Conservation (phyloP, 35 echinoderm and acorn worm genomes). For the Apostichopus japonicus region DNA sequence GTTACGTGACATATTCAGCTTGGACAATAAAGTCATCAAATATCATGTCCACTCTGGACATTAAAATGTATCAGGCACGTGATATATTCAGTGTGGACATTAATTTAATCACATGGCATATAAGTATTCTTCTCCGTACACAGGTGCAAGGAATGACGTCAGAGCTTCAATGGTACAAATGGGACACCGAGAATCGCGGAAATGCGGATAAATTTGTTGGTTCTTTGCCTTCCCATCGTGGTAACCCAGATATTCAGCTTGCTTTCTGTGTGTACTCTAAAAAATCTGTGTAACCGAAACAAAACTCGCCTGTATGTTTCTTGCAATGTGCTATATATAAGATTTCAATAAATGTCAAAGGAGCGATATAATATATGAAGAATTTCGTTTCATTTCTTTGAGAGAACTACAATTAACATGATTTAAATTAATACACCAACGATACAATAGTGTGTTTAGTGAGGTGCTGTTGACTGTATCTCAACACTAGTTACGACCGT, state of each 20-base stretch:
- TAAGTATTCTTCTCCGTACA: neutral
- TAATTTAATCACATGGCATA: neutral
- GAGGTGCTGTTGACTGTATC: too few species aligned
- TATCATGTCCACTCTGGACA: neutral
- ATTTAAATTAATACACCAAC: too few species aligned
- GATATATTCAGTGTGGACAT: neutral
- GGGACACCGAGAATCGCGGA: conserved; percentile 49
- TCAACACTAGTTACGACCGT: too few species aligned
- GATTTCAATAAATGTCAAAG: too few species aligned
- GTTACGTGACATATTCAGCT: too few species aligned
- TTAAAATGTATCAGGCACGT: neutral
- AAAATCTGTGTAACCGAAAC: neutral
- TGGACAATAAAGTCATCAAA: too few species aligned
- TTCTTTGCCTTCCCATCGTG: neutral
- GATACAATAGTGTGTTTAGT: too few species aligned
- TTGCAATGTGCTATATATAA: too few species aligned
- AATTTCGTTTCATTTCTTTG: too few species aligned
- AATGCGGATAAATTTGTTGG: conserved; percentile 10
- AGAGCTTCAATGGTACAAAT: conserved; percentile 62
- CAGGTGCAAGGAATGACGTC: conserved; percentile 65
- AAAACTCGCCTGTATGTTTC: too few species aligned
- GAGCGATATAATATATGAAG: too few species aligned
- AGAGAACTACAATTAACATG: too few species aligned
- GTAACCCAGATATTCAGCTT: neutral
- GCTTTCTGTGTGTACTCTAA: conserved; percentile 16